Base-by-base conservation (phyloP, 2,113 vertebrate genomes). In the Hyperoodon ampullatus region DNA sequence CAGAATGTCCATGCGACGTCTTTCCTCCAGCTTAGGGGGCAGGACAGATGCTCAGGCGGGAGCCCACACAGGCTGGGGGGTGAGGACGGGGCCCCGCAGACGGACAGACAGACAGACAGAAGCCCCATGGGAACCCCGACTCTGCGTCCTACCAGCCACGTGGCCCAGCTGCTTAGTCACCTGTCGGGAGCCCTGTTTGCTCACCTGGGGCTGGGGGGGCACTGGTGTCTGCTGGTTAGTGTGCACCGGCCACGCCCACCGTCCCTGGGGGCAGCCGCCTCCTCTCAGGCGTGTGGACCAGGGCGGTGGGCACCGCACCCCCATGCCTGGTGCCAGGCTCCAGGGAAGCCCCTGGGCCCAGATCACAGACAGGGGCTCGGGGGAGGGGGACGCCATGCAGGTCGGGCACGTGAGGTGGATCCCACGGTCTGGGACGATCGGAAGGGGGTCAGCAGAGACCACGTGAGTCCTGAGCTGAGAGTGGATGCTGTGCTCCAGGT, bases 231-330 rank as follows among this genome's bases (percentile, higher is more conserved):
- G 28, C 86, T 74, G 70, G 55, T 47, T 24, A 60, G 70, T 88
- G 70, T 44, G 26, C 5, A 44, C 68, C 2, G 2, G 13, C 55
- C 18, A 28, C 11, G n/a, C 26, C 4, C 60, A 33, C 39, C 1
- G 7, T 24, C 68, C 66, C 68, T 58, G 26, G 16, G 68, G 19
- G 18, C 39, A 39, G 66, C 44, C 12, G n/a, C n/a, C 50, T 18
- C 47, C 33, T 0, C 50, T 58, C 35, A 8, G 53, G 8, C 4
- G 0, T 3, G 7, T 39, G 65, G 50, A 5, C 10, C 16, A 5
- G 39, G 53, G 53, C 1, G 2, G 4, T 33, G 53, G 12, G 68
- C 53, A 33, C 26, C 2, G 5, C 5, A 88, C 28, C 26, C 35
- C n/a, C 28, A 61, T 1, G 39, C 12, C 86, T 26, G 71, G 13